Base-by-base conservation (phyloP, 2,797 vertebrate species). In the Hoplostethus mediterraneus region DNA sequence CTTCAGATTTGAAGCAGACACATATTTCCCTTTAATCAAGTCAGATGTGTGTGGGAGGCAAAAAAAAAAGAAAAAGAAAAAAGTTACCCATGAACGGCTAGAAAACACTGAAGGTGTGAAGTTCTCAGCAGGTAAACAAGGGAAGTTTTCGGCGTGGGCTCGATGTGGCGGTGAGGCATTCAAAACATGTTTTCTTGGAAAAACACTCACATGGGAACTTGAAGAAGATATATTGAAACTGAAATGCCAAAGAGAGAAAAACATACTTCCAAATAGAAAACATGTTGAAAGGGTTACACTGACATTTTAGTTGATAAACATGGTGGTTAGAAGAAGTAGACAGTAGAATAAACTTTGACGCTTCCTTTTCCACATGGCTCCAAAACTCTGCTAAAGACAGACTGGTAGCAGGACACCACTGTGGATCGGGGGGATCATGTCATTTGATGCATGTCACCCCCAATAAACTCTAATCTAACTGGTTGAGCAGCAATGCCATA, bases 21-120 rank as follows among this genome's bases (percentile, higher is more conserved):
- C 65, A 75, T 64, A 40, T 71, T 83, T 83, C 71, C 78, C 83
- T 88, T 84, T 86, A 75, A 88, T 88, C 67, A 77, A 67, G 42
- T 21, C 42, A 71, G 64, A 78, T 51, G 16, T 74, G 69, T 60
- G 80, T 83, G 75, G 79, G 85, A 77, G 82, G 82, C 17, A 21
- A 21, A 21, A 21, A 21, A 21, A 21, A 67, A 12, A 40, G 62
- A 21, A 21, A 21, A 21, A 21, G 1, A 21, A 67, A 12, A 40
- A 64, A 56, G 63, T 75, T 68, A 64, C 59, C 49, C 38, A 16
- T 31, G 13, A 13, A 65, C 54, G 77, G 47, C 36, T 60, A 10
- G 4, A 72, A 76, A 90, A 80, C 63, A 61, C 64, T 5, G 42
- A 33, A 80, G 61, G 60, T 81, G 77, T 78, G 52, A 76, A 17